Conservation (phyloP, 2,113 vertebrate genomes). For the Lathamus discolor region DNA sequence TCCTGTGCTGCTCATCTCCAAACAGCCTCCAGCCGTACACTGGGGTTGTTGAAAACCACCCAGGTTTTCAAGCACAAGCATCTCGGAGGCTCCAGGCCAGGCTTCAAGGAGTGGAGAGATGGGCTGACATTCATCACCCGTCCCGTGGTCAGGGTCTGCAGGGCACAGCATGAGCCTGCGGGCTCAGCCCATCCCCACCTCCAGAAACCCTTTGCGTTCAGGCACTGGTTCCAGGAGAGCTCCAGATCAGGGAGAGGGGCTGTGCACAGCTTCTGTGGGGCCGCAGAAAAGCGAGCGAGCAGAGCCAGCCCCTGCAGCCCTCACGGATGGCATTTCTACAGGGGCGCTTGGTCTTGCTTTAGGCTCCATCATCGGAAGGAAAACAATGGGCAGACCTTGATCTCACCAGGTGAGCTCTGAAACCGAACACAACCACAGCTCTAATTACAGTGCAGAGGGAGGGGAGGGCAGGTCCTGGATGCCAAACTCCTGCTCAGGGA, state of each 20-base stretch:
- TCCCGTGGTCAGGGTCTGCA: neutral
- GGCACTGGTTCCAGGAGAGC: neutral
- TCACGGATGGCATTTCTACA: neutral
- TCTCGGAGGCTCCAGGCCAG: fast-evolving
- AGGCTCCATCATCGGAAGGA: neutral
- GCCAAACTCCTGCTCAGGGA: neutral
- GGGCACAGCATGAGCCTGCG: neutral
- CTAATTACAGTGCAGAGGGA: neutral
- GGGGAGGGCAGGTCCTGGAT: neutral
- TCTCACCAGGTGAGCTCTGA: conserved; percentile 4
- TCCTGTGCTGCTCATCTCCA: neutral
- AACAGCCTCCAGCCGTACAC: neutral
- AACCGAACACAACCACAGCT: neutral
- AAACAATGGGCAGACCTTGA: neutral
- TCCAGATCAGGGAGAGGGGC: neutral
- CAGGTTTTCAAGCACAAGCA: neutral
- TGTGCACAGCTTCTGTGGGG: neutral
- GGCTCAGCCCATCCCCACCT: neutral
- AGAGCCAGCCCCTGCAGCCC: neutral
- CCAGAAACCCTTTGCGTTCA: neutral
- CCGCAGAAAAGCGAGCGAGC: neutral
- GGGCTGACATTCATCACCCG: neutral
- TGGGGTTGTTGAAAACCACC: neutral
- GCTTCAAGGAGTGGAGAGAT: neutral
- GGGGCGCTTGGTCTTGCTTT: neutral